These are phyloP conservation scores for Syngnathus scovelli DNA, from an alignment of 2,113 vertebrate species.

Conservation along the genomic window DNA sequence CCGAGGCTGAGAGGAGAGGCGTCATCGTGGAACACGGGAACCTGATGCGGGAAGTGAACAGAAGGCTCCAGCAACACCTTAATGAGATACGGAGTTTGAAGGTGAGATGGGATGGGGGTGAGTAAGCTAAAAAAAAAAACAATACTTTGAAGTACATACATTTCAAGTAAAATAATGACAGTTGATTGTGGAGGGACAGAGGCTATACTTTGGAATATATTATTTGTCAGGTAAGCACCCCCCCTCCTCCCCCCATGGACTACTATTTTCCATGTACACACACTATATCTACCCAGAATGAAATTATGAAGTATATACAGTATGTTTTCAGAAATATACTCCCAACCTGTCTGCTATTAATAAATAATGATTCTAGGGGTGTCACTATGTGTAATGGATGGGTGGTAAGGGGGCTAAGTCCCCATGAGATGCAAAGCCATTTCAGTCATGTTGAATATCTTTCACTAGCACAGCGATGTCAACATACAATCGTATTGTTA, in stretches of 20 bases:
- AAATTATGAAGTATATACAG: no score
- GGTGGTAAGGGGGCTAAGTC: no score
- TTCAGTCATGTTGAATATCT: no score
- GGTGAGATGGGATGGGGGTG: constrained; percentile 69
- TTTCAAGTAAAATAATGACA: neutral
- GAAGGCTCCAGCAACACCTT: constrained; percentile 92
- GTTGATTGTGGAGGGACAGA: neutral
- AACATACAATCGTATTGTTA: no score
- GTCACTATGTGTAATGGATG: no score
- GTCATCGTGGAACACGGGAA: constrained; percentile 96
- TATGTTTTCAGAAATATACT: no score
- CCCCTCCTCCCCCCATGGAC: neutral
- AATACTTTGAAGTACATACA: neutral
- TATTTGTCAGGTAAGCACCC: neutral
- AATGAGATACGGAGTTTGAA: constrained; percentile 92
- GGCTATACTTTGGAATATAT: neutral
- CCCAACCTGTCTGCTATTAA: no score
- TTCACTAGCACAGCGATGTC: no score
- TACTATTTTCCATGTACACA: neutral
- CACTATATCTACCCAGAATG: no score
- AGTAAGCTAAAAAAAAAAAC: neutral
- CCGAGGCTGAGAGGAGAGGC: constrained; percentile 92
- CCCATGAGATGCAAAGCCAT: no score
- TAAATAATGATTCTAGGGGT: no score
- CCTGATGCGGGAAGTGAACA: constrained; percentile 95